Conservation (phyloP, 2,888 invertebrate species). For the Oscheius sp. region DNA sequence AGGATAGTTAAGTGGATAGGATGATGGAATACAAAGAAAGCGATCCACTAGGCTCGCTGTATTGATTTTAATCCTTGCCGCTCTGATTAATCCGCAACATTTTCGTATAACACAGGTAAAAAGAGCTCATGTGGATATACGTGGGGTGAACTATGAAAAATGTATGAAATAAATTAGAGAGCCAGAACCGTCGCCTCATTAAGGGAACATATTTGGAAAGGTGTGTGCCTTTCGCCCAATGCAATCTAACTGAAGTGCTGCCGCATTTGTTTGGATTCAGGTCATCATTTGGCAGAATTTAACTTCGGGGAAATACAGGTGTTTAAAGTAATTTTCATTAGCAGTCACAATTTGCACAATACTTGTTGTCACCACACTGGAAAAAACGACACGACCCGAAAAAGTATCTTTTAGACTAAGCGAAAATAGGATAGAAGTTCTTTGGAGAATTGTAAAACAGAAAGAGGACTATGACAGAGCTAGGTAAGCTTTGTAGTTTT, state of each 20-base stretch:
- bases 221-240: background rate
- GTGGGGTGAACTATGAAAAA: background rate
- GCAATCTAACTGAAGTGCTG: constrained; percentile 30
- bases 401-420: background rate
- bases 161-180: background rate
- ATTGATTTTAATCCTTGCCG: too few relatives aligned
- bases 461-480: background rate
- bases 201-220: background rate
- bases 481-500: constrained; percentile 23
- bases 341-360: background rate
- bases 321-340: constrained; percentile 17
- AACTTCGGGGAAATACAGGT: constrained; percentile 24
- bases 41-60: too few relatives aligned
- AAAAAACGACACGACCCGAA: constrained; percentile 15
- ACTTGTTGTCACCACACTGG: background rate
- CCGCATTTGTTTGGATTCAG: constrained; percentile 31
- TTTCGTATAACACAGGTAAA: background rate
- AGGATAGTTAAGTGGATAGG: too few relatives aligned
- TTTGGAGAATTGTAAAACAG: background rate
- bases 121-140: background rate
- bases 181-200: background rate
- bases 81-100: background rate
- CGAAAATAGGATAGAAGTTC: background rate
- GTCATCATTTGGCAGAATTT: constrained; percentile 28
- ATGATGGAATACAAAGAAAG: too few relatives aligned